phyloP scores from a whole-genome alignment of 35 echinoderm and acorn worm genomes.

The Ophioderma brevispina region DNA sequence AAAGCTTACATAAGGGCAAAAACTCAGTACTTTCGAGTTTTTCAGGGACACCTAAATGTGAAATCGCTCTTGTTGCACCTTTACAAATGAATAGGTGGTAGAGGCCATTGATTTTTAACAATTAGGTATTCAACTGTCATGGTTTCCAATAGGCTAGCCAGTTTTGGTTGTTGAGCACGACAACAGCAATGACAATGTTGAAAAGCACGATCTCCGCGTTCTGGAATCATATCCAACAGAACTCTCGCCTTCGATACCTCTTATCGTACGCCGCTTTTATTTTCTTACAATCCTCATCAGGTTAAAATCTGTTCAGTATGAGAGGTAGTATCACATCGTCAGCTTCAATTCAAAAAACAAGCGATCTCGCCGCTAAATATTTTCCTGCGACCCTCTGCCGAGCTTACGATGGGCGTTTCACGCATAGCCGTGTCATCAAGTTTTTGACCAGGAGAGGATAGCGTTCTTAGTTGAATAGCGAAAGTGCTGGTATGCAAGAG shows the following conservation, averaged over 20 bases:
- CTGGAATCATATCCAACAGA: constrained; percentile 67
- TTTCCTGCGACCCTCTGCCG: constrained; percentile 26
- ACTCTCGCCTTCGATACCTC: constrained; percentile 80
- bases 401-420: constrained; percentile 11
- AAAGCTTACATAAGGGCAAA: no score
- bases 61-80: no score
- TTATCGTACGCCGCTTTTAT: constrained; percentile 51
- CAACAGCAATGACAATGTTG: constrained; percentile 57
- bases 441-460: constrained; percentile 66
- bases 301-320: constrained; percentile 51
- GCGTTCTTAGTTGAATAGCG: constrained; percentile 73
- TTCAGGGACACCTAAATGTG: no score
- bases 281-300: constrained; percentile 46
- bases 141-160: constrained; percentile 76
- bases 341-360: constrained; percentile 70
- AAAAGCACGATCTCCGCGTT: constrained; percentile 61
- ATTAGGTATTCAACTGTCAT: no score
- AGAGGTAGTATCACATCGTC: constrained; percentile 52
- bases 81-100: no score
- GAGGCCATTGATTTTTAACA: no score
- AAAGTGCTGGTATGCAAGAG: constrained; percentile 87
- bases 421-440: constrained; percentile 59
- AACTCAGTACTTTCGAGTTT: no score
- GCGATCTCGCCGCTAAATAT: constrained; percentile 54
- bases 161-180: constrained; percentile 60